Conservation (phyloP, 2,888 invertebrate genomes). For the Amorpha juglandis region DNA sequence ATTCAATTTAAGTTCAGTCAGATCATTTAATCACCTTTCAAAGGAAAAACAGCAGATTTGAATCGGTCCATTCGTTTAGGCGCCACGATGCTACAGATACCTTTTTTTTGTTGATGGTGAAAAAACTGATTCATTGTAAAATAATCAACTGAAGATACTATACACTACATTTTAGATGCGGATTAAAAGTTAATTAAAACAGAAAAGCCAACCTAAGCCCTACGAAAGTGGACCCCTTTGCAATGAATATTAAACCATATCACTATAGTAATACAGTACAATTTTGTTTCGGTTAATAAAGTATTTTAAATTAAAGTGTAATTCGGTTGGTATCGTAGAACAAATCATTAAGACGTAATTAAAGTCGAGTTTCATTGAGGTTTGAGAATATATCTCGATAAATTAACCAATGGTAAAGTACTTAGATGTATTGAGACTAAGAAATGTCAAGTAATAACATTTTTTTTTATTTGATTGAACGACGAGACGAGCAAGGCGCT, state of each 20-base stretch:
- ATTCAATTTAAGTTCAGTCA: too few species aligned
- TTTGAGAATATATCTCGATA: background rate
- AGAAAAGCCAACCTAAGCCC: slow-evolving; percentile 23
- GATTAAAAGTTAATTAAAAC: slow-evolving; percentile 46
- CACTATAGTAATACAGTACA: background rate
- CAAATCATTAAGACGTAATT: slow-evolving; percentile 21
- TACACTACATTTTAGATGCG: slow-evolving; percentile 26
- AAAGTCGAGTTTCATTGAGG: background rate
- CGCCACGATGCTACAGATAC: too few species aligned
- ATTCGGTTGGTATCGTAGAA: slow-evolving; percentile 15
- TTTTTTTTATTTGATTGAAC: too few species aligned
- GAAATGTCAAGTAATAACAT: too few species aligned
- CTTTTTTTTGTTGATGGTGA: too few species aligned
- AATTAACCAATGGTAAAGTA: background rate
- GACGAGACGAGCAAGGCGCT: too few species aligned
- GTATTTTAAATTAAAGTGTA: slow-evolving; percentile 8
- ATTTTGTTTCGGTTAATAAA: background rate
- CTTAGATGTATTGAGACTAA: too few species aligned
- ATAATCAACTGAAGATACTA: background rate
- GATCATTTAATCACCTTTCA: too few species aligned
- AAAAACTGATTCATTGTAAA: too few species aligned
- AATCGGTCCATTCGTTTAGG: too few species aligned
- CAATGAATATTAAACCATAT: background rate
- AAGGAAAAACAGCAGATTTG: too few species aligned
- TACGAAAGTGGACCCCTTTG: background rate